Conservation (phyloP, 2,113 vertebrate genomes). For the Trachemys scripta region DNA sequence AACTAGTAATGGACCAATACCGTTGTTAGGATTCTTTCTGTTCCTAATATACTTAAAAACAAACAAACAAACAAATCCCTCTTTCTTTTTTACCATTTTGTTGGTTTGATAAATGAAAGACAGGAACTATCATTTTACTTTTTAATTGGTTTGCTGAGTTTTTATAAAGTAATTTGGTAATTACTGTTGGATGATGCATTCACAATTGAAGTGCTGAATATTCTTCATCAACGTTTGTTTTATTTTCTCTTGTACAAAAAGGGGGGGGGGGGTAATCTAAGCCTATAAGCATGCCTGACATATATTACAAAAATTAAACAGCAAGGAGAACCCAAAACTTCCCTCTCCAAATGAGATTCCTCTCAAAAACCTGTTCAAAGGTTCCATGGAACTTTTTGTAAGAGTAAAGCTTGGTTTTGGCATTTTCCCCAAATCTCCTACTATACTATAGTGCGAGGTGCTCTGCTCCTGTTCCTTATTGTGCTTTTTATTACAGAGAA, state of each 20-base stretch:
- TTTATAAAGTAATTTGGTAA: neutral
- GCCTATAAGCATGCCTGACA: no score
- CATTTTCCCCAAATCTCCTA: neutral
- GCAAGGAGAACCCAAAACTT: no score
- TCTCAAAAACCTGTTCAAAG: neutral
- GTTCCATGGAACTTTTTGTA: neutral
- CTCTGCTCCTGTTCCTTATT: accelerated
- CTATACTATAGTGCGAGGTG: accelerated
- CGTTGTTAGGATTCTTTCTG: neutral
- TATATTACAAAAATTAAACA: neutral
- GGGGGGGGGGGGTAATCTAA: no score
- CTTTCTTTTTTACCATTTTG: neutral
- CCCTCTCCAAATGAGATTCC: accelerated
- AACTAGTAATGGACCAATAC: neutral
- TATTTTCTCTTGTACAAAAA: neutral
- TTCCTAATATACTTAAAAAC: neutral
- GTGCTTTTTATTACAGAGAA: accelerated
- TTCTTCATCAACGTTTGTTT: neutral
- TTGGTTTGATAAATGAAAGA: neutral
- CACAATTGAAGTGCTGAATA: neutral
- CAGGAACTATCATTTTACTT: accelerated
- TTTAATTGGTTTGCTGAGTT: accelerated
- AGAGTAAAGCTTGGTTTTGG: neutral
- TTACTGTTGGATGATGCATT: neutral
- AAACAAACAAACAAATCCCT: neutral